Evolutionary conservation across 1,140 invertebrate species (phyloP).

Genomic region (Gonatopus flavifemur): DNA sequence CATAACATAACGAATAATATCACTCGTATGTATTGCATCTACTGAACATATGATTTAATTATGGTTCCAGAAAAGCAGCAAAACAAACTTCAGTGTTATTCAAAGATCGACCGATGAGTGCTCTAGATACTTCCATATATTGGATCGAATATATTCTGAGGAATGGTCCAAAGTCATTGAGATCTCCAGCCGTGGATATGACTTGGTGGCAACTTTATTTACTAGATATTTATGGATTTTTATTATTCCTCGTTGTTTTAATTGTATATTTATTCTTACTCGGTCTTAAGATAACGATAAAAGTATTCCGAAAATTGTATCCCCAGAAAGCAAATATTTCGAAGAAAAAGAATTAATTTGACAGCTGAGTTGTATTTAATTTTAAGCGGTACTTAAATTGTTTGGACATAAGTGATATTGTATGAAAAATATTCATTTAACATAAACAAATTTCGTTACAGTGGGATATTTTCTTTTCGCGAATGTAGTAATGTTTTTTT

Average conservation of each 20-base stretch:
- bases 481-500: too few relatives aligned
- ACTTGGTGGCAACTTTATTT: conserved; percentile 51
- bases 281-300: too few relatives aligned
- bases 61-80: conserved; percentile 22
- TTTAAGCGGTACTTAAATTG: too few relatives aligned
- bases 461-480: too few relatives aligned
- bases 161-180: conserved; percentile 54
- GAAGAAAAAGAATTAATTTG: too few relatives aligned
- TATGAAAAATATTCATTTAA: too few relatives aligned
- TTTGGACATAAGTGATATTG: too few relatives aligned
- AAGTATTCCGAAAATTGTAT: too few relatives aligned
- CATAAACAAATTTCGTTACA: too few relatives aligned
- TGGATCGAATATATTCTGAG: conserved; percentile 64
- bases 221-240: conserved; percentile 42
- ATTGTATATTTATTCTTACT: too few relatives aligned
- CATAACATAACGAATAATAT: neutral
- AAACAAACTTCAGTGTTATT: conserved; percentile 27
- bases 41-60: neutral
- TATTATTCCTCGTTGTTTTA: neutral
- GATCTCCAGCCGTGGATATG: conserved; percentile 41
- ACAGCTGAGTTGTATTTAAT: too few relatives aligned
- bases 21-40: neutral
- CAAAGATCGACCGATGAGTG: conserved; percentile 48
- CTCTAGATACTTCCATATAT: conserved; percentile 59
- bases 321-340: too few relatives aligned